Conservation (phyloP, 1,140 invertebrate species). For the Macrocentrus cingulum region DNA sequence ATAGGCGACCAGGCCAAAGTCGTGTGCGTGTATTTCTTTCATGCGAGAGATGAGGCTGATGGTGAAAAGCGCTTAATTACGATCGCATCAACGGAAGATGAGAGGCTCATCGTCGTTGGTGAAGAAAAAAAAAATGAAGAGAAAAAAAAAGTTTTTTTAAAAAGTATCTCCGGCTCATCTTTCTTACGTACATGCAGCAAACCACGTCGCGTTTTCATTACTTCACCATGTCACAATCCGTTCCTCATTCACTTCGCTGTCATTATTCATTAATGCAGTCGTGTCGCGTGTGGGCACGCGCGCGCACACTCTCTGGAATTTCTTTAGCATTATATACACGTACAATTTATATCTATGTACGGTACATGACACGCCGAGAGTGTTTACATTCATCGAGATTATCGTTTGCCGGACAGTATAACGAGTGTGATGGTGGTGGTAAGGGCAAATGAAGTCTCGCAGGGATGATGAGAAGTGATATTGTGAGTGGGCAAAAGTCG, state of each 20-base stretch:
- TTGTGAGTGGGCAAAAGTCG: slow-evolving; percentile 15
- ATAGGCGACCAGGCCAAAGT: background rate
- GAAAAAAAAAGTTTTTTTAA: slow-evolving; percentile 6
- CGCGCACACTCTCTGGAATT: too few relatives aligned
- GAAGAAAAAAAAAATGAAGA: slow-evolving; percentile 30
- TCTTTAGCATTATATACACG: background rate
- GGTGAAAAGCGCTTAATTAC: slow-evolving; percentile 42
- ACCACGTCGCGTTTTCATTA: slow-evolving; percentile 6
- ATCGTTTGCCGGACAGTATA: slow-evolving; percentile 33
- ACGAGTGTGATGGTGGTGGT: slow-evolving; percentile 4
- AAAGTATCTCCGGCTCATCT: background rate
- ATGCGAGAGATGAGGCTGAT: slow-evolving; percentile 29
- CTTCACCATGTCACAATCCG: slow-evolving; percentile 11
- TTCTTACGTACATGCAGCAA: background rate
- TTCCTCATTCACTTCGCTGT: slow-evolving; percentile 9
- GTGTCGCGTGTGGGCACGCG: background rate
- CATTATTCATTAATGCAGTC: slow-evolving; percentile 11
- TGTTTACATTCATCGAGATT: slow-evolving; percentile 31
- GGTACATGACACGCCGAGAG: background rate
- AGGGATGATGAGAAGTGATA: slow-evolving; percentile 19
- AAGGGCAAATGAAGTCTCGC: background rate
- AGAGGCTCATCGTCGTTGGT: slow-evolving; percentile 12
- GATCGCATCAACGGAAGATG: slow-evolving; percentile 31
- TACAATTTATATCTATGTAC: background rate
- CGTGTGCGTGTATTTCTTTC: slow-evolving; percentile 36